Conservation (phyloP, 1,140 invertebrate species). For the Formica selysi region DNA sequence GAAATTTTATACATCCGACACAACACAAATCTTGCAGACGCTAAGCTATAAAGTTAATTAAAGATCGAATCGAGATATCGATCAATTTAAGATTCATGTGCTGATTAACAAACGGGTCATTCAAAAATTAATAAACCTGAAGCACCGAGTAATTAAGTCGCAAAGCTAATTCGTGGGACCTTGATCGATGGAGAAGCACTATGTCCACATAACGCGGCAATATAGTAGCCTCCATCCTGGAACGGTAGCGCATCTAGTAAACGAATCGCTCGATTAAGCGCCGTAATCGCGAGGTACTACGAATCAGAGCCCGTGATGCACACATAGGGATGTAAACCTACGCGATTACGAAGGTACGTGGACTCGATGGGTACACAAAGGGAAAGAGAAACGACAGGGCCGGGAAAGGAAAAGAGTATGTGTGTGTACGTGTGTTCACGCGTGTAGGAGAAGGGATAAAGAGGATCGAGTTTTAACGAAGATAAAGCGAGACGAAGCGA, state of each 20-base stretch:
- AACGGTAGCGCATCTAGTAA: conserved; percentile 70
- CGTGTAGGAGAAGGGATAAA: not conserved
- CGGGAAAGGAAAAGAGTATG: conserved; percentile 11
- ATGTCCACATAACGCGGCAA: conserved; percentile 25
- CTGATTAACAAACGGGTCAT: not conserved
- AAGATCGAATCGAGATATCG: not conserved
- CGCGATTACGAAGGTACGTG: conserved; percentile 72
- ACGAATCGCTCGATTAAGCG: conserved; percentile 78
- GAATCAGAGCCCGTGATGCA: conserved; percentile 76
- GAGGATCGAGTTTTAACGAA: conserved; percentile 31
- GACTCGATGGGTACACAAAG: conserved; percentile 60
- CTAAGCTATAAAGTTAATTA: conserved; percentile 1
- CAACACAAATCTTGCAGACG: not conserved
- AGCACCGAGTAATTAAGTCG: not conserved
- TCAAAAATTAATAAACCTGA: conserved; percentile 14
- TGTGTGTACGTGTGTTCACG: no score
- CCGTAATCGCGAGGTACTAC: conserved; percentile 78
- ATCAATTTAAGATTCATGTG: not conserved
- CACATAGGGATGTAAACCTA: conserved; percentile 68
- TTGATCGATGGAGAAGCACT: conserved; percentile 41
- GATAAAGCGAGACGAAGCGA: not conserved
- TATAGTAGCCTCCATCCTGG: not conserved
- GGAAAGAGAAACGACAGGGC: conserved; percentile 57
- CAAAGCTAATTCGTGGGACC: not conserved
- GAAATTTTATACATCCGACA: not conserved